Base-by-base conservation (phyloP, 2,113 vertebrate genomes). In the Balaenoptera acutorostrata region DNA sequence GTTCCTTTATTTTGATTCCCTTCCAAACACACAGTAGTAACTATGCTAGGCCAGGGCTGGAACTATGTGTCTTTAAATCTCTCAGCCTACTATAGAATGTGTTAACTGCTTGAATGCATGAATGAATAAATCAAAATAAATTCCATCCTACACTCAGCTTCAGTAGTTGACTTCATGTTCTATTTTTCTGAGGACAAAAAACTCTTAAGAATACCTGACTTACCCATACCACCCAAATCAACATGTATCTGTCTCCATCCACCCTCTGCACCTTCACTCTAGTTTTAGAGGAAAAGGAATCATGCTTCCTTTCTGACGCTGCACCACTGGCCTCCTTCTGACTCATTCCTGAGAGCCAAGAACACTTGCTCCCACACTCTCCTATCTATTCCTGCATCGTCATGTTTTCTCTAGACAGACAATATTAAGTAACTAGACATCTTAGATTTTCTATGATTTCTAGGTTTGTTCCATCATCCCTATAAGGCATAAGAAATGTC, bases 91-190 rank as follows among this genome's bases (percentile, higher is more conserved):
- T 57, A 88, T 57, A 83, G 36, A 81, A 74, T 88, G 27, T 36
- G 36, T 31, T 46, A 81, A 20, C 66, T 82, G 29, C 74, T 39
- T 25, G 25, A 95, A 90, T 68, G 41, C 36, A 31, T 87, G 55
- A 57, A 72, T 88, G n/a, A 92, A 92, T 61, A 69, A 95, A 68
- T 23, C 72, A 63, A 92, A 92, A 81, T 36, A 20, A 86, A 95
- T 92, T 75, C 18, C 55, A 88, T 88, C 23, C 29, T 82, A 92
- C 9, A 39, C 31, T 66, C 59, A 68, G 46, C 4, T 88, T 92
- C 39, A 82, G 44, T 74, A 88, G 57, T 55, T 92, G 74, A 87
- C 11, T 64, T 74, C 10, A 33, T 88, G 46, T 59, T 36, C 75
- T 74, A 49, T 80, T 71, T n/a, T 85, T 55, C 57, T 64, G 6